A percentile compares a stretch with the other conserved stretches of the same genome.
These are phyloP conservation scores for Temnopleurus reevesii DNA, from an alignment of 53 echinoderm and acorn worm species.

Conservation along the genomic window DNA sequence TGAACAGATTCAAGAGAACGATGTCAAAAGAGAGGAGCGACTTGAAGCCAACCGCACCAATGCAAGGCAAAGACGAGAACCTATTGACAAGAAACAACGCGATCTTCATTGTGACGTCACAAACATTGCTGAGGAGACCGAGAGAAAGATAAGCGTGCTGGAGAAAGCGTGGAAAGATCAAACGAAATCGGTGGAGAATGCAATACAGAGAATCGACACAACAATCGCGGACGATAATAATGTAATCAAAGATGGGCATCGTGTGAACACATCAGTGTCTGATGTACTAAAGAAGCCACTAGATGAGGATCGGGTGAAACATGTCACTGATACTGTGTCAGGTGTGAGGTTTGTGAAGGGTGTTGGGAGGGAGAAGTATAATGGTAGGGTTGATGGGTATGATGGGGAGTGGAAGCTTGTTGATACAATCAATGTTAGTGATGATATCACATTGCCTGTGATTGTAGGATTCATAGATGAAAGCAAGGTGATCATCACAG, in stretches of 20 bases:
- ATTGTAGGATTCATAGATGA: background rate
- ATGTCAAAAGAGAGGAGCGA: background rate
- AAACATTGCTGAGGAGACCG: background rate
- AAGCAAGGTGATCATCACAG: background rate
- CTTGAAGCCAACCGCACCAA: background rate
- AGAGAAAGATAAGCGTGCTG: background rate
- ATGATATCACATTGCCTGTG: background rate
- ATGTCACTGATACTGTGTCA: background rate
- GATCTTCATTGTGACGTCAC: background rate
- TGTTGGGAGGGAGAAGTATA: background rate
- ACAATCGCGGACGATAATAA: background rate
- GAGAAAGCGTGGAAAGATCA: background rate
- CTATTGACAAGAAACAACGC: background rate
- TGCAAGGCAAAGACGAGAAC: background rate
- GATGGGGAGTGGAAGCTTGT: background rate
- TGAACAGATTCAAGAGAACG: background rate
- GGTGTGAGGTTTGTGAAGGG: constrained; percentile 14
- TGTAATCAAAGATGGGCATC: background rate
- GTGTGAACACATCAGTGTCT: background rate
- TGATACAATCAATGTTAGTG: background rate
- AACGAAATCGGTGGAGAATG: background rate
- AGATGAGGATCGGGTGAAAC: background rate
- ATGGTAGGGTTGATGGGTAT: background rate
- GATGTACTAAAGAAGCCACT: background rate
- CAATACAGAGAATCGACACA: background rate